Percentiles rank a stretch among this genome's conserved stretches.
phyloP scores from a whole-genome alignment of 2,797 vertebrate genomes.

The Brachyrhaphis roseni region DNA sequence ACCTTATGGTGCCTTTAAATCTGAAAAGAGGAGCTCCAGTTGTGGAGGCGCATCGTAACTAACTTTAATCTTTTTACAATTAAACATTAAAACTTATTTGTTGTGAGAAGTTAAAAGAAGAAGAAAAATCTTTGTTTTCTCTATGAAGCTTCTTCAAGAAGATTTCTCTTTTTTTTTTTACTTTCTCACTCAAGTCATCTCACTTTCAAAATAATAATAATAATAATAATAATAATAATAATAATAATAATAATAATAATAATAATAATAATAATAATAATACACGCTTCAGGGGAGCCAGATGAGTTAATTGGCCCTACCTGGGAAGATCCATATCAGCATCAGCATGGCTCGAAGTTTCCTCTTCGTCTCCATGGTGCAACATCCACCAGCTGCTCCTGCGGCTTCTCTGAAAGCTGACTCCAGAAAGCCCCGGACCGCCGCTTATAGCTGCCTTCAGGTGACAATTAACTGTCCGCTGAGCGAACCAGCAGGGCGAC shows the following conservation, averaged over 20 bases:
- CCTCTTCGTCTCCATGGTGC: conserved; percentile 73
- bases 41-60: not conserved
- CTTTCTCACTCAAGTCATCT: not conserved
- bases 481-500: conserved; percentile 10
- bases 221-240: too few species aligned
- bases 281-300: not conserved
- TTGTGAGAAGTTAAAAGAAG: not conserved
- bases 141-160: not conserved
- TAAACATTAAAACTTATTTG: not conserved
- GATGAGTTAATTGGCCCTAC: conserved; percentile 66
- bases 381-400: conserved; percentile 68
- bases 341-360: conserved; percentile 72
- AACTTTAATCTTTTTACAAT: not conserved
- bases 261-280: not conserved
- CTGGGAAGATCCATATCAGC: conserved; percentile 75
- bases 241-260: too few species aligned
- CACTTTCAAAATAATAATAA: not conserved
- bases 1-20: not conserved
- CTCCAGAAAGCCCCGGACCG: not conserved
- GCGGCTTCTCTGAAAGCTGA: conserved; percentile 51
- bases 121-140: not conserved
- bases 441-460: conserved; percentile 42
- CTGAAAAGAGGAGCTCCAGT: not conserved
- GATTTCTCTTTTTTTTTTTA: not conserved
- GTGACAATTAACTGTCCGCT: conserved; percentile 51